A percentile compares a stretch with the other conserved stretches of the same genome.
Evolutionary conservation across 2,888 invertebrate genomes (phyloP).

Genomic region (Scaptodrosophila latifasciaeformis): DNA sequence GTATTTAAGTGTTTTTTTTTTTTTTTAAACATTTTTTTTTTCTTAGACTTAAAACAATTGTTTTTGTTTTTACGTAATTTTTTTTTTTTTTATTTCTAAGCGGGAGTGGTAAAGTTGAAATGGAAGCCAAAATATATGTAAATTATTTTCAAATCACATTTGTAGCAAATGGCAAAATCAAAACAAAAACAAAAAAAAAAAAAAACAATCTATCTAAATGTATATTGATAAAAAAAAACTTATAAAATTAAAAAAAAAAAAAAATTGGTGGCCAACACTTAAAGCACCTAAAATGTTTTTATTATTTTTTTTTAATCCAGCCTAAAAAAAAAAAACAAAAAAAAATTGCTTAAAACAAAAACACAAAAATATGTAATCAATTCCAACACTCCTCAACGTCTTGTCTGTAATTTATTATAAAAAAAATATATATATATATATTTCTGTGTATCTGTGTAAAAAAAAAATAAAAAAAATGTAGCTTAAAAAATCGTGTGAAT

Average conservation of each 20-base stretch:
- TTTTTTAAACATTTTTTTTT: conserved; percentile 37
- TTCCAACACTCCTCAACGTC: conserved; percentile 26
- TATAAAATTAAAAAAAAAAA: conserved; percentile 28
- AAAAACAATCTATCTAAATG: conserved; percentile 2
- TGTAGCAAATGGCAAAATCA: conserved; percentile 14
- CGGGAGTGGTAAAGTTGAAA: neutral
- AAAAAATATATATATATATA: no score
- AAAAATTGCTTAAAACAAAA: conserved; percentile 9
- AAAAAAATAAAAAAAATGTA: conserved; percentile 32
- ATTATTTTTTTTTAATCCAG: conserved; percentile 12
- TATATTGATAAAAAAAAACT: conserved; percentile 24
- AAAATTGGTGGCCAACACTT: neutral
- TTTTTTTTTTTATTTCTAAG: conserved; percentile 41
- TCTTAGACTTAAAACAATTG: no score
- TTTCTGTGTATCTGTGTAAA: conserved; percentile 51
- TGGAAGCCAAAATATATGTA: conserved; percentile 58
- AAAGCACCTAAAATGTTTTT: conserved; percentile 19
- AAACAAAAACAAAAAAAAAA: conserved; percentile 11
- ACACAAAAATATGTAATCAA: conserved; percentile 31
- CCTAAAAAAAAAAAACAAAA: conserved; percentile 25
- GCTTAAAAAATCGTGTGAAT: conserved; percentile 39
- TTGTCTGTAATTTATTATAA: conserved; percentile 37
- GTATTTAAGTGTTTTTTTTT: conserved; percentile 39
- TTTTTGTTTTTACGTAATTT: conserved; percentile 36
- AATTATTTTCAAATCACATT: conserved; percentile 47